phyloP scores from a whole-genome alignment of 2,888 invertebrate genomes.

The Aplocera efformata region DNA sequence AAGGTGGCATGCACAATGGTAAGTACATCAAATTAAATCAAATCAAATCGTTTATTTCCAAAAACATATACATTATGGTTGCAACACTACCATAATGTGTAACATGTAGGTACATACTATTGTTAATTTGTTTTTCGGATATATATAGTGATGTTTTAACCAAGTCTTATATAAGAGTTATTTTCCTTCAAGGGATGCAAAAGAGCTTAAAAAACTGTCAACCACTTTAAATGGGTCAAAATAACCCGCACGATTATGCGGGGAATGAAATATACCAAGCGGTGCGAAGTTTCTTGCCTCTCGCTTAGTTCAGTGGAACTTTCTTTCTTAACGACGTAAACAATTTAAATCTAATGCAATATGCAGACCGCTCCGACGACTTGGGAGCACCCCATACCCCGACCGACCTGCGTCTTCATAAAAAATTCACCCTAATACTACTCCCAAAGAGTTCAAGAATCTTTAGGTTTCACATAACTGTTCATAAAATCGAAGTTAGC shows the following conservation, averaged over 20 bases:
- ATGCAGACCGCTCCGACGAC: conserved; percentile 63
- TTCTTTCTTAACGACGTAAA: conserved; percentile 78
- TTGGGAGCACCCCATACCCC: conserved; percentile 36
- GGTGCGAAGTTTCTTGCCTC: conserved; percentile 42
- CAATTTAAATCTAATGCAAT: conserved; percentile 79
- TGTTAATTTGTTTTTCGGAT: too few relatives aligned
- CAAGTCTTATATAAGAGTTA: too few relatives aligned
- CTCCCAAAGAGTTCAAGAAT: conserved; percentile 36
- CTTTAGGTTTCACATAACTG: conserved; percentile 37
- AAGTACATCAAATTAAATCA: too few relatives aligned
- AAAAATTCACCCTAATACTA: conserved; percentile 65
- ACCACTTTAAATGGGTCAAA: conserved; percentile 17
- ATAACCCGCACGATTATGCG: conserved; percentile 35
- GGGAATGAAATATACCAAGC: conserved; percentile 48
- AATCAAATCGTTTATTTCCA: too few relatives aligned
- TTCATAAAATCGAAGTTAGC: conserved; percentile 33
- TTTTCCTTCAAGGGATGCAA: too few relatives aligned
- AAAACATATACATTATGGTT: too few relatives aligned
- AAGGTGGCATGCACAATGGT: too few relatives aligned
- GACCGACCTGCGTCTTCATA: conserved; percentile 57
- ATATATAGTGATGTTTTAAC: too few relatives aligned
- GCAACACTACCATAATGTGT: too few relatives aligned
- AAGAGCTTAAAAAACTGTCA: not conserved
- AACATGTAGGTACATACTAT: too few relatives aligned
- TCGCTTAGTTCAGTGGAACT: conserved; percentile 56